Evolutionary conservation across 2,888 invertebrate species (phyloP).

Genomic region (Drosophila robusta): DNA sequence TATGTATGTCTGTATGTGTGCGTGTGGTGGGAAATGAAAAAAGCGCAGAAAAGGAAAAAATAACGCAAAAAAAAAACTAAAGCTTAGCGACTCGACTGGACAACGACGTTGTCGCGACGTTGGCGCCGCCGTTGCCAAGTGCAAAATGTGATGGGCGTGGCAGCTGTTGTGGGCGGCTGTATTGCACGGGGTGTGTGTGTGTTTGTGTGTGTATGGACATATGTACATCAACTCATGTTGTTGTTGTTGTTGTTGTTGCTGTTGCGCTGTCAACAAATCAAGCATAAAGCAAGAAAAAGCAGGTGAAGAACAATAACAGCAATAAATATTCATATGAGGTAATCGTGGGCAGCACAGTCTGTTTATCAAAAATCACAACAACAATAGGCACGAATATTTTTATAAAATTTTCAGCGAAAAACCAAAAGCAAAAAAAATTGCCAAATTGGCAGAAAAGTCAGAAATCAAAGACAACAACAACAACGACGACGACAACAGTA

Average conservation of each 20-base stretch:
- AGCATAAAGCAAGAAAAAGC: constrained; percentile 23
- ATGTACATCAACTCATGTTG: constrained; percentile 8
- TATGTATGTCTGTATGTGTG: constrained; percentile 4
- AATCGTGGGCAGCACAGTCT: constrained; percentile 51
- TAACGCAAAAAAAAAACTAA: constrained; percentile 38
- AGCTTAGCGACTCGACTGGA: constrained; percentile 46
- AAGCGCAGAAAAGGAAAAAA: constrained; percentile 29
- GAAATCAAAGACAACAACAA: constrained; percentile 29
- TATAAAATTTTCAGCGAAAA: constrained; percentile 35
- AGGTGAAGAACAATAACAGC: constrained; percentile 16
- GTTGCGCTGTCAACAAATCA: constrained; percentile 44
- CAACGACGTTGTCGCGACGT: constrained; percentile 43
- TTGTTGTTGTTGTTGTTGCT: constrained; percentile 23
- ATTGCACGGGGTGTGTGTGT: constrained; percentile 10
- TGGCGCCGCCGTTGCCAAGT: constrained; percentile 45
- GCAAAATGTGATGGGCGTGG: constrained; percentile 59
- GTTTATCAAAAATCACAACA: constrained; percentile 49
- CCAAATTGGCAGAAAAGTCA: constrained; percentile 38
- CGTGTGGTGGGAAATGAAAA: constrained; percentile 48
- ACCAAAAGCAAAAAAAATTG: constrained; percentile 24
- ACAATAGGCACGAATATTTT: constrained; percentile 11
- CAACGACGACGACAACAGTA: constrained; percentile 31
- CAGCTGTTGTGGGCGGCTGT: constrained; percentile 38
- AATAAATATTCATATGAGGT: constrained; percentile 48
- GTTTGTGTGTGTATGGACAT: constrained; percentile 5